Evolutionary conservation across 2,797 vertebrate genomes (phyloP).

Genomic region (Dryobates pubescens): DNA sequence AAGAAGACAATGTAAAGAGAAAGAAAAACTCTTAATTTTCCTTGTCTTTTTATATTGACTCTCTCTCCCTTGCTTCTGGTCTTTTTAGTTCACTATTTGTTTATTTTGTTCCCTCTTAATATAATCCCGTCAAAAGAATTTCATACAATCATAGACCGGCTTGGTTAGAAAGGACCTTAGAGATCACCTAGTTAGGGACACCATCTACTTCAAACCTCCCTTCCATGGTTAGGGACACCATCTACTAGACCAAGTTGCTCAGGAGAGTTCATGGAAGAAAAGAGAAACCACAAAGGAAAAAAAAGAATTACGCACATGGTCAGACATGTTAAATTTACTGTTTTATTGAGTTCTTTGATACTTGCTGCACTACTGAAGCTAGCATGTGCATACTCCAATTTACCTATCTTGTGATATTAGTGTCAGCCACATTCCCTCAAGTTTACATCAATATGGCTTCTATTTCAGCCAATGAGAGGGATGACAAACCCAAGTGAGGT

Average conservation of each 20-base stretch:
- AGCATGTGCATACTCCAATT: accelerated
- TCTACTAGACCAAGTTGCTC: neutral
- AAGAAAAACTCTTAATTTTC: neutral
- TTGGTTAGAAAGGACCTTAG: no score
- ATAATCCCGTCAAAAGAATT: neutral
- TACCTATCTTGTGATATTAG: neutral
- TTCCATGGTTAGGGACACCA: no score
- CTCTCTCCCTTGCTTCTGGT: neutral
- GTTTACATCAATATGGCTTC: neutral
- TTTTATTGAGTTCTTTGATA: neutral
- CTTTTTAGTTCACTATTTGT: neutral
- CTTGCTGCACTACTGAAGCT: neutral
- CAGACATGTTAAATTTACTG: neutral
- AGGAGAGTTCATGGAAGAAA: neutral
- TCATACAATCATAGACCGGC: no score
- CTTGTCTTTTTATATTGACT: neutral
- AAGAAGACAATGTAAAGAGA: neutral
- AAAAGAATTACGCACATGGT: neutral
- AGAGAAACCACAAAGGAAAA: neutral
- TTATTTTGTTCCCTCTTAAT: neutral
- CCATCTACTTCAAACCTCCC: no score
- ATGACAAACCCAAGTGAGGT: neutral
- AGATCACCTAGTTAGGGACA: no score
- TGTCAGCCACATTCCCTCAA: neutral
- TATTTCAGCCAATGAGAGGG: neutral